Evolutionary conservation across 2,113 vertebrate species (phyloP).

Genomic region (Aleadryas rufinucha): DNA sequence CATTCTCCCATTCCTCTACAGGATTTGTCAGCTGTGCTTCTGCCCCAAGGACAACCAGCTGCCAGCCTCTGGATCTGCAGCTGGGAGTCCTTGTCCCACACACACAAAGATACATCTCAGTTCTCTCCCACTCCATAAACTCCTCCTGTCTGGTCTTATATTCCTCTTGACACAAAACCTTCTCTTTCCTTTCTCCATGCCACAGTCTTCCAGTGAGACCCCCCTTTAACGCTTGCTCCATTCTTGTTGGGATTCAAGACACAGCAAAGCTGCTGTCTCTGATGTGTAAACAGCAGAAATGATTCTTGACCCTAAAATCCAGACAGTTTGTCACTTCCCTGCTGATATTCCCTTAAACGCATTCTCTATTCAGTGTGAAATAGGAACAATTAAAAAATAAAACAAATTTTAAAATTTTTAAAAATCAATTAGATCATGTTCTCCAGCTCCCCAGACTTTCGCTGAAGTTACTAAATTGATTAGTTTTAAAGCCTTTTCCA

Average conservation of each 20-base stretch:
- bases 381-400: too few species aligned
- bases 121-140: background rate
- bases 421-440: background rate
- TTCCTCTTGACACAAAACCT: background rate
- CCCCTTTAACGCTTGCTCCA: background rate
- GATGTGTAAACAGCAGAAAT: background rate
- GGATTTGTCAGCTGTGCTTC: background rate
- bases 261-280: background rate
- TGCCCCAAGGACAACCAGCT: background rate
- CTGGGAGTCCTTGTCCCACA: background rate
- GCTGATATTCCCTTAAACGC: background rate
- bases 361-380: background rate
- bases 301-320: background rate
- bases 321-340: background rate
- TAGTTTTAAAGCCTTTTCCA: background rate
- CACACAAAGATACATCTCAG: accelerated
- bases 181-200: background rate
- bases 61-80: background rate
- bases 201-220: accelerated
- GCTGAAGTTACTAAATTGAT: background rate
- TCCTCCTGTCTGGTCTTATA: background rate
- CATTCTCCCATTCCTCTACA: background rate
- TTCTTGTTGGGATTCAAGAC: background rate
- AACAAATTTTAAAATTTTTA: too few species aligned
- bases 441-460: background rate